Evolutionary conservation across 2,888 invertebrate species (phyloP).

Genomic region (Xanthorhoe designata): DNA sequence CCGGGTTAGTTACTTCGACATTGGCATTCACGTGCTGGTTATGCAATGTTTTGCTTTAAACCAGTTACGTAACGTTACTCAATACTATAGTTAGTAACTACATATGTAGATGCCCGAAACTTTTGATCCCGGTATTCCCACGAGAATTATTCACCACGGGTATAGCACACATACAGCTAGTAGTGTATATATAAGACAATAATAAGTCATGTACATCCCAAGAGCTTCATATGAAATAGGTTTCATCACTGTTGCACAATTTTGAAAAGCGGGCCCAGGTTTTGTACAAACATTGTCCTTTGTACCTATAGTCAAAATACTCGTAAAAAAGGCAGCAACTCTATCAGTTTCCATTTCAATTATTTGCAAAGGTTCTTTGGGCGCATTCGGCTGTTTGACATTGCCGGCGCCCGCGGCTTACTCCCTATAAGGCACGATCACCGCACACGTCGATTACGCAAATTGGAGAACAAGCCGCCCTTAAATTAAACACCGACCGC

Average conservation of each 20-base stretch:
- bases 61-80: slow-evolving; percentile 23
- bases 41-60: slow-evolving; percentile 38
- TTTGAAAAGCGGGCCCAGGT: no score
- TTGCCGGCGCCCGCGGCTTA: slow-evolving; percentile 49
- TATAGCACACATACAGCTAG: no score
- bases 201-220: no score
- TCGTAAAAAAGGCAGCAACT: neutral
- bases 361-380: slow-evolving; percentile 31
- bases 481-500: slow-evolving; percentile 70
- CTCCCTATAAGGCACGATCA: slow-evolving; percentile 65
- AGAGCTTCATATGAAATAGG: no score
- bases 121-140: no score
- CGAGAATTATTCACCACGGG: no score
- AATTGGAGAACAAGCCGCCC: slow-evolving; percentile 66
- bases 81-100: slow-evolving; percentile 6
- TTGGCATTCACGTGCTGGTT: slow-evolving; percentile 44
- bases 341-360: slow-evolving; percentile 11
- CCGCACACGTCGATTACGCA: slow-evolving; percentile 79
- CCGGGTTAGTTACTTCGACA: slow-evolving; percentile 44
- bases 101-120: no score
- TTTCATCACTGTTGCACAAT: no score
- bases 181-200: no score
- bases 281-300: no score
- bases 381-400: slow-evolving; percentile 19
- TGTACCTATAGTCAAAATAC: no score